Evolutionary conservation across 2,797 vertebrate genomes (phyloP).

Genomic region (Oreochromis grahami): DNA sequence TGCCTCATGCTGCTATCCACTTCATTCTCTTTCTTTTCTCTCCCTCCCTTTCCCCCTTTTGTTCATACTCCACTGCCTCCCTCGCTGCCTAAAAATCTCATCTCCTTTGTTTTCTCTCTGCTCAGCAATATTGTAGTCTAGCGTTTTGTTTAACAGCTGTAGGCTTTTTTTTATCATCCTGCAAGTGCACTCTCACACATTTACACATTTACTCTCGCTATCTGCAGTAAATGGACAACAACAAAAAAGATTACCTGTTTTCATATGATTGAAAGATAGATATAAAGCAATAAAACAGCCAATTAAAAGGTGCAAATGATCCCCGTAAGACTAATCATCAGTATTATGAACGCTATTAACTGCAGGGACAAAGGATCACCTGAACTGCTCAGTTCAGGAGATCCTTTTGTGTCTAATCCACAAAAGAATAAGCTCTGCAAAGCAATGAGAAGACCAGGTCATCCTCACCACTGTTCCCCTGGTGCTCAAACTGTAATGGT

Average conservation of each 20-base stretch:
- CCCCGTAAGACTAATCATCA: accelerated
- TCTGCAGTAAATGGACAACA: background rate
- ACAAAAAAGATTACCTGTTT: background rate
- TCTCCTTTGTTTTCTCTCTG: background rate
- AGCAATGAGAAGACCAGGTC: background rate
- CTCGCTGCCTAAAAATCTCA: background rate
- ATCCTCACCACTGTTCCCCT: background rate
- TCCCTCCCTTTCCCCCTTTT: background rate
- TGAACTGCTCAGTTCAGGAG: background rate
- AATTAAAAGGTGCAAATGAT: background rate
- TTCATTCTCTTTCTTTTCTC: background rate
- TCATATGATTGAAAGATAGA: background rate
- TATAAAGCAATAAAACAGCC: background rate
- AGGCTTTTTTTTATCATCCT: conserved; percentile 4
- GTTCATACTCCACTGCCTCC: background rate
- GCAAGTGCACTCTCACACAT: background rate
- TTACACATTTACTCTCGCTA: background rate
- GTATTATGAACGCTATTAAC: background rate
- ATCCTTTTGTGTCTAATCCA: background rate
- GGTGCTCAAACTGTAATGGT: background rate
- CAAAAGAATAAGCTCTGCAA: background rate
- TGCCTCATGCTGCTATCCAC: background rate
- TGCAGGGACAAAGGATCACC: background rate
- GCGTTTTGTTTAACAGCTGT: background rate
- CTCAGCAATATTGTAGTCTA: conserved; percentile 5